A percentile compares a stretch with the other conserved stretches of the same genome.
phyloP scores from a whole-genome alignment of 1,140 invertebrate species.

The Listronotus bonariensis region DNA sequence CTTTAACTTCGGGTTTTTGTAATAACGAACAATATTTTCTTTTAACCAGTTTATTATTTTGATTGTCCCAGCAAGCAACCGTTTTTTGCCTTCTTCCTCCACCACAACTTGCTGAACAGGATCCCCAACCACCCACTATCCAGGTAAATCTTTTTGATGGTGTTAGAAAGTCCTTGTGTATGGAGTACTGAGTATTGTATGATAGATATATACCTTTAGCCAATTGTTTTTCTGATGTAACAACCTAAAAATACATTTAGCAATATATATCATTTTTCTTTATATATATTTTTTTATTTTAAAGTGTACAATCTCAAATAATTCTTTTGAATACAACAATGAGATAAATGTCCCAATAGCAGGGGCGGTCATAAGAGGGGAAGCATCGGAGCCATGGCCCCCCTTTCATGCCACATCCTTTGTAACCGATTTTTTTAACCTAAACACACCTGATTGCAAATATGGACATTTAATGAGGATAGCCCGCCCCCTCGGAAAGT shows the following conservation, averaged over 20 bases:
- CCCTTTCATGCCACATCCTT: no score
- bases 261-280: no score
- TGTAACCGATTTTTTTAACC: no score
- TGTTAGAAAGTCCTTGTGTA: conserved; percentile 51
- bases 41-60: conserved; percentile 57
- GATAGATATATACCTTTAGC: conserved; percentile 49
- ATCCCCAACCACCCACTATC: conserved; percentile 61
- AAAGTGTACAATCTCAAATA: no score
- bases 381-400: no score
- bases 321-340: no score
- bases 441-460: no score
- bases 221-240: conserved; percentile 34
- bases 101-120: conserved; percentile 62
- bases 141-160: conserved; percentile 58
- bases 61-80: conserved; percentile 59
- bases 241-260: conserved; percentile 32
- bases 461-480: no score
- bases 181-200: conserved; percentile 49
- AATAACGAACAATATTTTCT: conserved; percentile 57
- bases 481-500: no score
- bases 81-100: conserved; percentile 59
- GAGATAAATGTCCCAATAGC: no score
- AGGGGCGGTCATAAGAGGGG: no score
- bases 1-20: conserved; percentile 55
- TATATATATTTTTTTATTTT: no score